Base-by-base conservation (phyloP, 2,888 invertebrate genomes). In the Himalopsyche japonica region DNA sequence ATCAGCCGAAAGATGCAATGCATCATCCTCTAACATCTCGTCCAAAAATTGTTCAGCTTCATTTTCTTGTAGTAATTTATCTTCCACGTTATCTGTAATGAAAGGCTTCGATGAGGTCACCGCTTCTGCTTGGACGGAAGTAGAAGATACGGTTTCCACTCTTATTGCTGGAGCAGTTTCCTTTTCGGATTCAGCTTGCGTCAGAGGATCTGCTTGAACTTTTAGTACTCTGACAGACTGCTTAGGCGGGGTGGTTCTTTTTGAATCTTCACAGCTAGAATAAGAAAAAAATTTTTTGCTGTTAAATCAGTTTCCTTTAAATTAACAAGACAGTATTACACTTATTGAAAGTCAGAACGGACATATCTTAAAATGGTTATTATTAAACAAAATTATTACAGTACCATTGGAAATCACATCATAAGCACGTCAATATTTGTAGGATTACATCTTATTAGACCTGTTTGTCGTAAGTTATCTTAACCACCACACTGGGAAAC, bases 21-120 rank as follows among this genome's bases (percentile, higher is more conserved):
- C 81, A 43, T 87, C 87, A 64, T 87, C 87, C 34, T 87, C 87
- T 3, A 86, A 27, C 82, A 86, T 80, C 32, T 87, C 87, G 6
- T 87, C 87, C 18, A 85, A 27, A 27, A 47, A 43, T 24, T 48
- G 24, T 18, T 47, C 79, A 8, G 48, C 48, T 20, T 57, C 37
- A 8, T 64, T 64, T 4, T 80, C 57, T 8, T 47, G 20, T 12
- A 79, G 24, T 5, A 30, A 12, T 34, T 81, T 64, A 49, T 77
- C 78, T 30, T 47, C n/a, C 3, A 24, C 3, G 20, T 1, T 57
- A 24, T n/a, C 20, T 57, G 20, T 20, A 57, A n/a, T 5, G 24
- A 30, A 27, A 27, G 70, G 70, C 12, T 77, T 34, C 20, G 77
- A 15, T 3, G 77, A 20, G 37, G 32, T 76, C 24, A 37, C 77